phyloP scores from a whole-genome alignment of 2,888 invertebrate species.

The Alloplasta piceator region DNA sequence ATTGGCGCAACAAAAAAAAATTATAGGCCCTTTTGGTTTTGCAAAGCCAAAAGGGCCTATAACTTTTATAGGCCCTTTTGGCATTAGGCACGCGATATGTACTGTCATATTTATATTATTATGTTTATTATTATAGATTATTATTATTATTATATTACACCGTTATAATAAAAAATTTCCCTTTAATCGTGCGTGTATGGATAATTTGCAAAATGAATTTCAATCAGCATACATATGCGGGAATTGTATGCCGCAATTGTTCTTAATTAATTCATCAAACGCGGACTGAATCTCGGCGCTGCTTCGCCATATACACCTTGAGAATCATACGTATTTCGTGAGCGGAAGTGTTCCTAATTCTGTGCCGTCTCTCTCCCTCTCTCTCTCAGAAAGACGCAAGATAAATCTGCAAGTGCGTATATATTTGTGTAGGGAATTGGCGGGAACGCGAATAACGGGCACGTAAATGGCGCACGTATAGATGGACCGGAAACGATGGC shows the following conservation, averaged over 20 bases:
- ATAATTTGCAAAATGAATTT: no score
- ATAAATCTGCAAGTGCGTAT: background rate
- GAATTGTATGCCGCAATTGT: background rate
- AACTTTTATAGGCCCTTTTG: no score
- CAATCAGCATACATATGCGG: background rate
- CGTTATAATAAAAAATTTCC: no score
- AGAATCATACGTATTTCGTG: constrained; percentile 37
- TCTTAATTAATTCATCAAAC: constrained; percentile 34
- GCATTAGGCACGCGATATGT: no score
- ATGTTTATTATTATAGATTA: background rate
- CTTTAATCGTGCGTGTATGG: no score
- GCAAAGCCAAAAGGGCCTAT: no score
- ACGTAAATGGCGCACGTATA: constrained; percentile 49
- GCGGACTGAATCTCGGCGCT: constrained; percentile 8
- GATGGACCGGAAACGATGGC: constrained; percentile 77
- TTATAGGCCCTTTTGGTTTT: no score
- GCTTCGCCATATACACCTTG: background rate
- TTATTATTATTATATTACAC: background rate
- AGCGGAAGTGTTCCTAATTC: constrained; percentile 61
- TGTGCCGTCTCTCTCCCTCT: background rate
- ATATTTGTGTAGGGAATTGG: background rate
- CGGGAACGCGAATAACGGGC: constrained; percentile 26
- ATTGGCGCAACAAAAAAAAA: no score
- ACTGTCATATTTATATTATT: background rate
- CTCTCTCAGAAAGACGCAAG: constrained; percentile 34